Percentiles rank a stretch among this genome's conserved stretches.
These are phyloP conservation scores for Falco concolor DNA, from an alignment of 2,797 vertebrate species.

Conservation along the genomic window DNA sequence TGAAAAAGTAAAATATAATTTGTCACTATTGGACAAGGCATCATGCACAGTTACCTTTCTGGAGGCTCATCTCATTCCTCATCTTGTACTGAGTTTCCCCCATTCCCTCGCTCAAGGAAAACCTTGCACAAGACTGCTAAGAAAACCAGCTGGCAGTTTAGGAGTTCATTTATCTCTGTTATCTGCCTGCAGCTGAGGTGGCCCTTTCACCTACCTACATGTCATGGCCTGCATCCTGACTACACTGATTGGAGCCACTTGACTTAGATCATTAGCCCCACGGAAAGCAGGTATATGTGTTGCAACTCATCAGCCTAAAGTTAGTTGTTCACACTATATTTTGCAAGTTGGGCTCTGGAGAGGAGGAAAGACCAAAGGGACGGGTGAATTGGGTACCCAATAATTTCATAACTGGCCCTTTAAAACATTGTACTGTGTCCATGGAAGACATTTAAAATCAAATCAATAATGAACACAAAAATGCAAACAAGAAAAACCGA, in stretches of 20 bases:
- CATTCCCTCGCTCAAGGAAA: background rate
- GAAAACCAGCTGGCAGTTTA: background rate
- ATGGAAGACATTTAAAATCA: background rate
- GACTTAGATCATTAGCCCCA: too few species aligned
- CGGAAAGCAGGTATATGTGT: background rate
- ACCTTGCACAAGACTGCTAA: background rate
- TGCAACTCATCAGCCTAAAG: background rate
- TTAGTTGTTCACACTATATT: background rate
- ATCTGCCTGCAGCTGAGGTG: background rate
- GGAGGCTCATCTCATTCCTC: background rate
- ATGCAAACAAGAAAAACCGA: background rate
- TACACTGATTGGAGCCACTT: background rate
- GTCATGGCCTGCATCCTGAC: background rate
- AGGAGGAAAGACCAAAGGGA: background rate
- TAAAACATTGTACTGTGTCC: background rate
- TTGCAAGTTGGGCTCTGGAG: background rate
- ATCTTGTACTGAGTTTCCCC: background rate
- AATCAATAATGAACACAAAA: background rate
- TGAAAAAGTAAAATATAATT: background rate
- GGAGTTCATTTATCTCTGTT: background rate
- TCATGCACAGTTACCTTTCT: background rate
- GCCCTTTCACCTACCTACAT: background rate
- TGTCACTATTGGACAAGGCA: background rate
- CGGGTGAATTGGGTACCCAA: background rate
- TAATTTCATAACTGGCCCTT: background rate